Percentiles rank a stretch among this genome's conserved stretches.
Conservation (phyloP, 1,140 invertebrate species). For the Frieseomelitta varia region DNA sequence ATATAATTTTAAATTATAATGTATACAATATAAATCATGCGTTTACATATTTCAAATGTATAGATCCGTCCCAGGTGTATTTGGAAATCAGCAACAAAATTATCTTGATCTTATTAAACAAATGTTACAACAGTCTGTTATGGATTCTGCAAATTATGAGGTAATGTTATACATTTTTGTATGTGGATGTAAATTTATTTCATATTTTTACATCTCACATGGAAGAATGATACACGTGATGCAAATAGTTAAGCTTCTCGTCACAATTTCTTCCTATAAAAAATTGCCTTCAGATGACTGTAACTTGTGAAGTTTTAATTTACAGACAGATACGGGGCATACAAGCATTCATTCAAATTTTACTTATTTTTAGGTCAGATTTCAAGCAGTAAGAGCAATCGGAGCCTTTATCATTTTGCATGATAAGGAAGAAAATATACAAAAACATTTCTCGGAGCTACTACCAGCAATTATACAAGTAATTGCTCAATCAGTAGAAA, state of each 20-base stretch:
- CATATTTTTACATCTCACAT: slow-evolving; percentile 15
- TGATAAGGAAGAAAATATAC: slow-evolving; percentile 93
- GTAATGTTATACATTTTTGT: slow-evolving; percentile 71
- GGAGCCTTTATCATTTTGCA: slow-evolving; percentile 95
- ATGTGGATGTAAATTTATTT: neutral
- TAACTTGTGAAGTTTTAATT: slow-evolving; percentile 80
- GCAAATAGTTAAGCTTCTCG: slow-evolving; percentile 60
- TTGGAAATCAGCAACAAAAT: slow-evolving; percentile 96
- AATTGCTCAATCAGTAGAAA: slow-evolving; percentile 90
- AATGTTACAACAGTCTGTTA: slow-evolving; percentile 93
- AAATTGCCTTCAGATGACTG: slow-evolving; percentile 81
- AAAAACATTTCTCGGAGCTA: slow-evolving; percentile 94
- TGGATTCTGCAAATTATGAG: slow-evolving; percentile 87
- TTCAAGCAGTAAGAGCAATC: slow-evolving; percentile 92
- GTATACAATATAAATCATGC: neutral
- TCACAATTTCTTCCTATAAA: slow-evolving; percentile 75
- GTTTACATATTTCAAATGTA: neutral
- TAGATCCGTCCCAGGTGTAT: slow-evolving; percentile 96
- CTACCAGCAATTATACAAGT: slow-evolving; percentile 88
- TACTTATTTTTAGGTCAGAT: slow-evolving; percentile 83
- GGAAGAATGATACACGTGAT: slow-evolving; percentile 77
- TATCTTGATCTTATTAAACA: slow-evolving; percentile 97
- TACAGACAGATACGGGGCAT: slow-evolving; percentile 81
- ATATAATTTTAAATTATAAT: neutral
- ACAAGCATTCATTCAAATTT: slow-evolving; percentile 57